Conservation (phyloP, 2,888 invertebrate genomes). For the Sussaba pulchella region DNA sequence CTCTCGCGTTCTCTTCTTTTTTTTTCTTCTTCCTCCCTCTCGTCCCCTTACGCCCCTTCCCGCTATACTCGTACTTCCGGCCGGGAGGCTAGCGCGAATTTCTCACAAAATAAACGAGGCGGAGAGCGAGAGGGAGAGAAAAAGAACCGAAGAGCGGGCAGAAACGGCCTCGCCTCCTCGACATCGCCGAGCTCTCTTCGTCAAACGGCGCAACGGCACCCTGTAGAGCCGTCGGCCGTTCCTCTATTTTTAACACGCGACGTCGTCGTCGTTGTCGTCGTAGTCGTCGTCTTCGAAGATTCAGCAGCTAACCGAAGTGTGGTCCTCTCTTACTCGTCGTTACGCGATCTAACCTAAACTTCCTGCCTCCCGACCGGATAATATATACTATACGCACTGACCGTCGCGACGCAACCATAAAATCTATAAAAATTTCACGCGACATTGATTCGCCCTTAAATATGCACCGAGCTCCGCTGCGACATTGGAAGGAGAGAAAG, state of each 20-base stretch:
- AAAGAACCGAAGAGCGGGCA: slow-evolving; percentile 11
- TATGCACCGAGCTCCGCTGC: neutral
- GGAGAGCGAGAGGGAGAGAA: slow-evolving; percentile 17
- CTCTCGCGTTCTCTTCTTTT: slow-evolving; percentile 45
- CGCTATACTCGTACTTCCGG: slow-evolving; percentile 82
- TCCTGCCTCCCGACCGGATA: slow-evolving; percentile 72
- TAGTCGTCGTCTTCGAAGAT: slow-evolving; percentile 54
- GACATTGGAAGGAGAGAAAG: neutral
- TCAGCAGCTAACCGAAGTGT: slow-evolving; percentile 54
- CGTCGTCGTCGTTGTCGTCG: slow-evolving; percentile 56
- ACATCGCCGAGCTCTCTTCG: slow-evolving; percentile 47
- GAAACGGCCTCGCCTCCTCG: slow-evolving; percentile 50
- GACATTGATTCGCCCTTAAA: neutral
- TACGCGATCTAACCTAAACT: slow-evolving; percentile 74
- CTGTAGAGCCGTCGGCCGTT: slow-evolving; percentile 42
- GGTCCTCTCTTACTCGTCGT: slow-evolving; percentile 58
- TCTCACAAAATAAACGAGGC: slow-evolving; percentile 79
- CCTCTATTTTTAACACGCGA: slow-evolving; percentile 64
- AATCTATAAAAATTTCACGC: slow-evolving; percentile 8
- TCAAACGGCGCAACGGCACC: slow-evolving; percentile 45
- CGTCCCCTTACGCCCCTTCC: slow-evolving; percentile 35
- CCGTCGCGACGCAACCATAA: neutral
- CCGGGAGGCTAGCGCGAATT: slow-evolving; percentile 77
- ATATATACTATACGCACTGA: slow-evolving; percentile 19
- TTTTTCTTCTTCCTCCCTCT: slow-evolving; percentile 40